Evolutionary conservation across 2,888 invertebrate species (phyloP).

Genomic region (Diploptera punctata): DNA sequence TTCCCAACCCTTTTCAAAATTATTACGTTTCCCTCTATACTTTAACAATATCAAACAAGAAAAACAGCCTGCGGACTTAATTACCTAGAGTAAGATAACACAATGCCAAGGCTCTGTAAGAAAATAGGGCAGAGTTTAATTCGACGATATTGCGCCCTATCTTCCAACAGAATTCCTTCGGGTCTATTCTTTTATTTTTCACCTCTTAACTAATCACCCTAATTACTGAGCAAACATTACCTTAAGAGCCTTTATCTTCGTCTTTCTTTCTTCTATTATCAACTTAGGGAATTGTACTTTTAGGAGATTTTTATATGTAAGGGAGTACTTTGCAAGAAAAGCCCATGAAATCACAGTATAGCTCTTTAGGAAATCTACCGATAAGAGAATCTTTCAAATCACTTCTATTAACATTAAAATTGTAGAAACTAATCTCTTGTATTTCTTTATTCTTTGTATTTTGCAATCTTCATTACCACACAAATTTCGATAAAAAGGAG

Average conservation of each 20-base stretch:
- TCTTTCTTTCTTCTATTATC: background rate
- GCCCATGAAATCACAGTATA: too few species aligned
- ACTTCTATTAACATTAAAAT: too few species aligned
- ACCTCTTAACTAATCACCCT: constrained; percentile 6
- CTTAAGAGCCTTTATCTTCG: background rate
- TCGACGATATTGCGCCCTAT: background rate
- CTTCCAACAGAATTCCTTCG: background rate
- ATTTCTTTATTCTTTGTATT: too few species aligned
- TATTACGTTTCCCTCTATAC: background rate
- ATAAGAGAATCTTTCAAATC: too few species aligned
- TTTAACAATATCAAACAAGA: background rate
- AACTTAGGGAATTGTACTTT: background rate
- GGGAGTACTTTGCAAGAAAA: too few species aligned
- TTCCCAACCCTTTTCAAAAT: background rate
- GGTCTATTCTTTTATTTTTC: background rate
- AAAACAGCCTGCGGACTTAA: background rate
- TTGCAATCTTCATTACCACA: too few species aligned
- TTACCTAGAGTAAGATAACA: background rate
- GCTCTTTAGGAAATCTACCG: too few species aligned
- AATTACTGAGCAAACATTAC: background rate
- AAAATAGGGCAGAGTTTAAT: background rate
- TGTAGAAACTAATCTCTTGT: too few species aligned
- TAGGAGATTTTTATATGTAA: background rate
- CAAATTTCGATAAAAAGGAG: too few species aligned
- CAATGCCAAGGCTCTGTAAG: background rate